phyloP scores from a whole-genome alignment of 2,797 vertebrate genomes.

The Xenopus petersii region DNA sequence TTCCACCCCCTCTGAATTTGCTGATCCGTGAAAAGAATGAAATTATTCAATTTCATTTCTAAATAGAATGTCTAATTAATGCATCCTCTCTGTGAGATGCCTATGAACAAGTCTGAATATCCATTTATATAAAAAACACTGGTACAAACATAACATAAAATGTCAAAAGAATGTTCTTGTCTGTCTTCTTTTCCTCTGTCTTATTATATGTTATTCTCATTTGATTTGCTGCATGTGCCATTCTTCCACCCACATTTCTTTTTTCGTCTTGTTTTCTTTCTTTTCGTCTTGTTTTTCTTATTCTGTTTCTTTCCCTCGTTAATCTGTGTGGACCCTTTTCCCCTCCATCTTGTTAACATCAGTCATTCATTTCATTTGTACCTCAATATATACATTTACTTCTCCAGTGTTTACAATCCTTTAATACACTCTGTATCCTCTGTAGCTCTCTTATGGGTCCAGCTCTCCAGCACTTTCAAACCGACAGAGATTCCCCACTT shows the following conservation, averaged over 20 bases:
- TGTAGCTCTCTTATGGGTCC: constrained; percentile 84
- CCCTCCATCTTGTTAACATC: too few species aligned
- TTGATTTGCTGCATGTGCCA: too few species aligned
- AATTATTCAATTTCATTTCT: background rate
- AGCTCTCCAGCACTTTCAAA: constrained; percentile 87
- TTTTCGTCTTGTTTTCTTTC: too few species aligned
- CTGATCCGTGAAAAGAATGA: constrained; percentile 9
- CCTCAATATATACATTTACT: background rate
- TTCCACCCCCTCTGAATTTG: background rate
- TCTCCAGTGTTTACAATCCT: background rate
- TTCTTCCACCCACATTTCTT: too few species aligned
- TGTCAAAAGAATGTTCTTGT: background rate
- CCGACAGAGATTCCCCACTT: constrained; percentile 87
- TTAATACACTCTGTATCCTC: background rate
- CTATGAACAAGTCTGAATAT: background rate
- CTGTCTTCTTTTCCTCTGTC: too few species aligned
- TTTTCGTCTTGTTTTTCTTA: too few species aligned
- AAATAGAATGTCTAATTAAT: constrained; percentile 7
- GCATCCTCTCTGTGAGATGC: background rate
- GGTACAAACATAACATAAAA: background rate
- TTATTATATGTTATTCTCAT: too few species aligned
- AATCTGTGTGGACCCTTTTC: too few species aligned
- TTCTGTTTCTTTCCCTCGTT: too few species aligned
- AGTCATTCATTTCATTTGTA: background rate
- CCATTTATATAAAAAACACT: background rate